Percentiles rank a stretch among this genome's conserved stretches.
These are phyloP conservation scores for Drosophila arizonae DNA, from an alignment of 1,140 invertebrate species.

Conservation along the genomic window DNA sequence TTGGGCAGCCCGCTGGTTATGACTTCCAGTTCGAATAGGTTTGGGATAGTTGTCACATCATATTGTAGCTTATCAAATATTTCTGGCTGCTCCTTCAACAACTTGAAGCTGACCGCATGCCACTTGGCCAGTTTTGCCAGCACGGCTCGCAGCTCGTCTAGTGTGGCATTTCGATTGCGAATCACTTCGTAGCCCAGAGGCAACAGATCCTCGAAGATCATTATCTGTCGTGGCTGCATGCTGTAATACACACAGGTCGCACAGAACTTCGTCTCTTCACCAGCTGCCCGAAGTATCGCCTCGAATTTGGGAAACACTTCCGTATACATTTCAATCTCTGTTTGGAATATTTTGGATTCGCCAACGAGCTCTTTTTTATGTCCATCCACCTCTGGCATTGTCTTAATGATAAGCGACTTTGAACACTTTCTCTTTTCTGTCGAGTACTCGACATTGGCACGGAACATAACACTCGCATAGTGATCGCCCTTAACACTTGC, in stretches of 20 bases:
- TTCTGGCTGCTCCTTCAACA: conserved; percentile 21
- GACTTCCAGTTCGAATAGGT: conserved; percentile 5
- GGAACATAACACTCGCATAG: conserved; percentile 59
- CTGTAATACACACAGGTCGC: conserved; percentile 33
- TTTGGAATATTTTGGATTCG: conserved; percentile 38
- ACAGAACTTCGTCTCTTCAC: conserved; percentile 21
- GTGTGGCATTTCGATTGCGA: conserved; percentile 22
- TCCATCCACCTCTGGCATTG: conserved; percentile 45
- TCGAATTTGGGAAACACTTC: conserved; percentile 40
- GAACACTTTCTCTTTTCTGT: neutral
- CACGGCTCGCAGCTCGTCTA: conserved; percentile 7
- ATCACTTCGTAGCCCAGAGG: conserved; percentile 29
- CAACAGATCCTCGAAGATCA: neutral
- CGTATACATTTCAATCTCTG: conserved; percentile 49
- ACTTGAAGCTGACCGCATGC: conserved; percentile 44
- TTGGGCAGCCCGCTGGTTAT: conserved; percentile 22
- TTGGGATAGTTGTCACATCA: conserved; percentile 7
- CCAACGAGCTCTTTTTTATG: conserved; percentile 34
- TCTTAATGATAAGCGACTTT: conserved; percentile 51
- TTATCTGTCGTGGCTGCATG: conserved; percentile 29
- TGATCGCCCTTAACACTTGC: conserved; percentile 53
- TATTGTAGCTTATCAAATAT: conserved; percentile 23
- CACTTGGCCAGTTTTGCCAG: conserved; percentile 30
- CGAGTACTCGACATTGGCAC: conserved; percentile 14
- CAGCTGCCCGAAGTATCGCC: neutral